A percentile compares a stretch with the other conserved stretches of the same genome.
Conservation (phyloP, 2,888 invertebrate genomes). For the Lithophane socia region DNA sequence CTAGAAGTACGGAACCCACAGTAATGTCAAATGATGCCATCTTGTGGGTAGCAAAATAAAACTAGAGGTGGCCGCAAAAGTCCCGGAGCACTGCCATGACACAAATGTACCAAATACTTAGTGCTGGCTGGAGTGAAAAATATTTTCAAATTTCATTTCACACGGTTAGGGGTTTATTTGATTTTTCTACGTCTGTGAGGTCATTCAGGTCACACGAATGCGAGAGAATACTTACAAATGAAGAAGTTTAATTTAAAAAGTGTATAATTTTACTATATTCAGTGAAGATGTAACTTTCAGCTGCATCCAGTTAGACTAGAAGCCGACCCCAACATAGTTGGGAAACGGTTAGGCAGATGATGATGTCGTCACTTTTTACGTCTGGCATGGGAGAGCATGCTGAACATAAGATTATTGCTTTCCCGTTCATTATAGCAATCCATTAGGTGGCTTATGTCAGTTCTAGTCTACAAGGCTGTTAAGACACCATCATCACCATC, state of each 20-base stretch:
- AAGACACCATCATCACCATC: too few species aligned
- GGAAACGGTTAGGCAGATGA: too few species aligned
- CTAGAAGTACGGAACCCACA: conserved; percentile 43
- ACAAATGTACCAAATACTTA: conserved; percentile 60
- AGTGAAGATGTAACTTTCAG: too few species aligned
- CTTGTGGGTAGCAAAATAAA: conserved; percentile 54
- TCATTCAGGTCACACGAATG: conserved; percentile 52
- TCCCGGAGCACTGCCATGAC: conserved; percentile 42
- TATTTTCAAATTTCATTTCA: conserved; percentile 58
- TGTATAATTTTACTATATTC: neutral
- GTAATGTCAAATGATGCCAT: conserved; percentile 43
- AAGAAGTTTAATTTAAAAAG: conserved; percentile 19
- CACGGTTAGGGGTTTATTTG: conserved; percentile 41
- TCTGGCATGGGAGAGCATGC: too few species aligned
- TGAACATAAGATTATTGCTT: too few species aligned
- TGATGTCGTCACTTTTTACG: too few species aligned
- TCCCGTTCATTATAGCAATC: too few species aligned
- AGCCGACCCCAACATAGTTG: too few species aligned
- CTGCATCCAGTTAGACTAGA: too few species aligned
- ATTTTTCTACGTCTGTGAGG: conserved; percentile 47
- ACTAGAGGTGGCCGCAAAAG: conserved; percentile 51
- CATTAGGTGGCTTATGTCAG: too few species aligned
- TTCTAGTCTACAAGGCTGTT: too few species aligned
- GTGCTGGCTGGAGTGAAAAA: conserved; percentile 42
- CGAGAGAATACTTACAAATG: conserved; percentile 27